Conservation (phyloP, 2,797 vertebrate genomes). For the Nothura maculosa region DNA sequence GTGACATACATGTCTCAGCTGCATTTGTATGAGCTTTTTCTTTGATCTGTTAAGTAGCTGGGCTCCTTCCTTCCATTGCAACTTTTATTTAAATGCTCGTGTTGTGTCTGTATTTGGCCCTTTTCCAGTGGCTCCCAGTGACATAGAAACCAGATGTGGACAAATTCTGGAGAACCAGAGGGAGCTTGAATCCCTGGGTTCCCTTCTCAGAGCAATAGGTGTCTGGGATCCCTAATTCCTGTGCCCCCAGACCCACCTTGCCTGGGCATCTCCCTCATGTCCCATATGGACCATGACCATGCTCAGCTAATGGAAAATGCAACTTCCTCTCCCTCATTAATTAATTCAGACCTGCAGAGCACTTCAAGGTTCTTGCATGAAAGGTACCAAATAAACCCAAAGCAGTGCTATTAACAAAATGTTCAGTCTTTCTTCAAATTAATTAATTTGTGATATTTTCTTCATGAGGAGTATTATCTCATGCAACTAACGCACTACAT, state of each 20-base stretch:
- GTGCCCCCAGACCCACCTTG: neutral
- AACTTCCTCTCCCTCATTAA: neutral
- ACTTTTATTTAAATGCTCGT: too few species aligned
- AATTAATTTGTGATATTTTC: conserved; percentile 63
- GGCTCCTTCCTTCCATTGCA: neutral
- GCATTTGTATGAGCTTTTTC: conserved; percentile 27
- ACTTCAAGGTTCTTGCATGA: neutral
- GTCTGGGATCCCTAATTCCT: neutral
- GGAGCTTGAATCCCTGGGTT: neutral
- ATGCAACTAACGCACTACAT: conserved; percentile 31
- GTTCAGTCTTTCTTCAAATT: conserved; percentile 24
- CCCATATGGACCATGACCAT: neutral
- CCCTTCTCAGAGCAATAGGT: fast-evolving
- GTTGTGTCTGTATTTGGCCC: neutral
- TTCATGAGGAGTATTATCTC: conserved; percentile 65
- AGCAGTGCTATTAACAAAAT: conserved; percentile 27
- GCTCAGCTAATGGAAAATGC: neutral
- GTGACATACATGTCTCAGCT: neutral
- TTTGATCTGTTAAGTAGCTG: conserved; percentile 59
- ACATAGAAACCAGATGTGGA: neutral
- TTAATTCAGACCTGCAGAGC: conserved; percentile 31
- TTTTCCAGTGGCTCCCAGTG: neutral
- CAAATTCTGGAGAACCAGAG: neutral
- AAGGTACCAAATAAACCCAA: conserved; percentile 24
- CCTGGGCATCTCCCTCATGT: neutral